These are phyloP conservation scores for Karalla daura DNA, from an alignment of 2,797 vertebrate species.

Conservation along the genomic window DNA sequence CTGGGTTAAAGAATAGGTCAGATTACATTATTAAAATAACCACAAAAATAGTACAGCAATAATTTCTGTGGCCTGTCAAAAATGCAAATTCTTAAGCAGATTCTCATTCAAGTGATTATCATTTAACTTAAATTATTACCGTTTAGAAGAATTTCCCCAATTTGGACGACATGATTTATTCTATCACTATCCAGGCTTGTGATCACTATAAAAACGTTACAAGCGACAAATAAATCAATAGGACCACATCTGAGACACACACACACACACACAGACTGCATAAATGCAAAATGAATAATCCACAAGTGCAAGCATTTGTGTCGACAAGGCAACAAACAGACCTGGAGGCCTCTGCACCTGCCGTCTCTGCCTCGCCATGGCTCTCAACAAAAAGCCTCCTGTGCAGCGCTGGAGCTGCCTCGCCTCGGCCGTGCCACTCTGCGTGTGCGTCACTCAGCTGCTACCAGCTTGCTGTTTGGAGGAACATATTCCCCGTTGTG, in stretches of 20 bases:
- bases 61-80: constrained; percentile 1
- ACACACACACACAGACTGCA: neutral
- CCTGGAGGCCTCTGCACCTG: constrained; percentile 14
- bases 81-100: neutral
- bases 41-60: neutral
- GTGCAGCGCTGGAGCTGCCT: constrained; percentile 29
- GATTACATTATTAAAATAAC: no score
- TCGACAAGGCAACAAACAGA: constrained; percentile 7
- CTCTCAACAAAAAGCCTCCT: constrained; percentile 20
- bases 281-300: neutral
- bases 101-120: neutral
- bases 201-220: no score
- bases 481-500: constrained; percentile 96
- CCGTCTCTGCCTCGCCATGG: constrained; percentile 1
- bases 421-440: constrained; percentile 55
- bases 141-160: neutral
- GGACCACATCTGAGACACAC: no score
- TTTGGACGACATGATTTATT: neutral
- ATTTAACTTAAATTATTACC: neutral
- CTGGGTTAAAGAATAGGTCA: no score
- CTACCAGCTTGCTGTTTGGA: constrained; percentile 93
- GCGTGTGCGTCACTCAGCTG: constrained; percentile 82
- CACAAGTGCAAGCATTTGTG: constrained; percentile 8
- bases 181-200: no score
- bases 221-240: no score